These are phyloP conservation scores for Meda fulgida DNA, from an alignment of 2,797 vertebrate species.

Conservation along the genomic window DNA sequence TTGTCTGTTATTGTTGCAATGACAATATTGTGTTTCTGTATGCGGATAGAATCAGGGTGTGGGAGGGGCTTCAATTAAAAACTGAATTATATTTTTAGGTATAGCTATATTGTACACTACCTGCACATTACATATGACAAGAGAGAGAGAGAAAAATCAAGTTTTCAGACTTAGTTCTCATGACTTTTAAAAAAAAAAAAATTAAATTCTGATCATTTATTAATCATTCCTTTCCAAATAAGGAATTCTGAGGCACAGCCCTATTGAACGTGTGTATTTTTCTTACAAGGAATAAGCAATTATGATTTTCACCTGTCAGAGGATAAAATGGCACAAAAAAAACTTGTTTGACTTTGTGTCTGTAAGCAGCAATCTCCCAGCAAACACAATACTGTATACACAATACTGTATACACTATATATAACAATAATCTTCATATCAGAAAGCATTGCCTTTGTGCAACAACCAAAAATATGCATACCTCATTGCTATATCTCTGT, in stretches of 20 bases:
- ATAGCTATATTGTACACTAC: too few species aligned
- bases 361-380: too few species aligned
- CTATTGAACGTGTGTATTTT: not conserved
- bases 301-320: not conserved
- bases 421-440: conserved; percentile 75
- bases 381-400: too few species aligned
- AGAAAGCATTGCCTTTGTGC: conserved; percentile 63
- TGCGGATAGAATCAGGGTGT: not conserved
- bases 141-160: too few species aligned
- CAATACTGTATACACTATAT: not conserved
- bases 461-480: conserved; percentile 63
- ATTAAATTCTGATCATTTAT: too few species aligned
- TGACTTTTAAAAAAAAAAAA: too few species aligned
- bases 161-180: not conserved
- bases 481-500: conserved; percentile 34
- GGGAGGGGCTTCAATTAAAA: not conserved
- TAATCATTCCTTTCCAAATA: not conserved
- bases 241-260: not conserved
- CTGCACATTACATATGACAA: too few species aligned
- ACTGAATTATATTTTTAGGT: too few species aligned
- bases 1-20: not conserved
- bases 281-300: not conserved
- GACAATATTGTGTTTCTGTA: not conserved
- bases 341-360: too few species aligned
- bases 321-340: not conserved